Evolutionary conservation across 1,140 invertebrate genomes (phyloP).

Genomic region (Drosophila repletoides): DNA sequence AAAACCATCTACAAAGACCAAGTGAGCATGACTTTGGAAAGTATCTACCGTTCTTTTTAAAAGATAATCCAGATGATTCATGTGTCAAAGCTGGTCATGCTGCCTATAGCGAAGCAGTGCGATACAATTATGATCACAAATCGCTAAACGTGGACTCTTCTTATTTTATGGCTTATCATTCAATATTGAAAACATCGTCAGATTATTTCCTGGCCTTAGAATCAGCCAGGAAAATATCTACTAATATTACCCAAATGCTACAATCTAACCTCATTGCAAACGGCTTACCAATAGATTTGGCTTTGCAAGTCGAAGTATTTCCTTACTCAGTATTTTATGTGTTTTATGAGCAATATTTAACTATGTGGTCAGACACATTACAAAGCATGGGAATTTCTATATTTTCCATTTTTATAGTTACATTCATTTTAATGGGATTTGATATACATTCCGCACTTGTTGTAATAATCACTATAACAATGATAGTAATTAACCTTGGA

Average conservation of each 20-base stretch:
- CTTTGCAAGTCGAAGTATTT: slow-evolving; percentile 91
- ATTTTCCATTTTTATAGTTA: slow-evolving; percentile 95
- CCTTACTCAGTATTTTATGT: slow-evolving; percentile 99
- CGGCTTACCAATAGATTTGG: slow-evolving; percentile 80
- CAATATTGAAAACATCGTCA: slow-evolving; percentile 93
- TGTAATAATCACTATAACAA: slow-evolving; percentile 94
- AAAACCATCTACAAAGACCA: slow-evolving; percentile 83
- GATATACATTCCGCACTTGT: slow-evolving; percentile 95
- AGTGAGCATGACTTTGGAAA: slow-evolving; percentile 87
- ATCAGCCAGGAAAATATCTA: slow-evolving; percentile 89
- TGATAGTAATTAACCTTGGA: slow-evolving; percentile 96
- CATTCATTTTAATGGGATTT: slow-evolving; percentile 96
- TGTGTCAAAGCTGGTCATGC: slow-evolving; percentile 96
- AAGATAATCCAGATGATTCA: slow-evolving; percentile 91
- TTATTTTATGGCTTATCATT: slow-evolving; percentile 98
- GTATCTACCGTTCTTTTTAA: slow-evolving; percentile 94
- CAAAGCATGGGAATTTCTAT: slow-evolving; percentile 94
- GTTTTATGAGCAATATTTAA: slow-evolving; percentile 99
- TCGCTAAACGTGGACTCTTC: slow-evolving; percentile 86
- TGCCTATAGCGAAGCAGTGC: slow-evolving; percentile 89
- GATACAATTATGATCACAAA: slow-evolving; percentile 83
- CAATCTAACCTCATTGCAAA: slow-evolving; percentile 84
- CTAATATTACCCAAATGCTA: slow-evolving; percentile 92
- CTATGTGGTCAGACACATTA: slow-evolving; percentile 96
- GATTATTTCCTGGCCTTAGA: slow-evolving; percentile 96